phyloP scores from a whole-genome alignment of 2,113 vertebrate genomes.

The Noctilio leporinus region DNA sequence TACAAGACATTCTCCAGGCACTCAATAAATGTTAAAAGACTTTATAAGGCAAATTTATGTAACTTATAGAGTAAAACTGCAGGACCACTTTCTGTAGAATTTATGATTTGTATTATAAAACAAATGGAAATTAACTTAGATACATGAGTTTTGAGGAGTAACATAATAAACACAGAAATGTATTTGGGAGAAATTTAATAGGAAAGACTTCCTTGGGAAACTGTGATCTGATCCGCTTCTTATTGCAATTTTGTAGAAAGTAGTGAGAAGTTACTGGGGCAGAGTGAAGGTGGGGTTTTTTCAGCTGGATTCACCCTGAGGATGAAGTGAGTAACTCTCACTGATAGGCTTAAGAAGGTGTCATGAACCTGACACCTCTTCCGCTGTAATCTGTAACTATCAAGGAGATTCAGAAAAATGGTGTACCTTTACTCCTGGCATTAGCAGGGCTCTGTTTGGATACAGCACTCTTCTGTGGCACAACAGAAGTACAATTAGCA shows the following conservation, averaged over 20 bases:
- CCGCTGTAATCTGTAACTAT: fast-evolving
- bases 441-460: background rate
- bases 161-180: background rate
- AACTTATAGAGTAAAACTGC: background rate
- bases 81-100: background rate
- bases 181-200: background rate
- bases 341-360: background rate
- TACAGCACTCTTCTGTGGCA: background rate
- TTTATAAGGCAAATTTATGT: background rate
- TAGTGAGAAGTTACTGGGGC: background rate
- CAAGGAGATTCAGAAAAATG: background rate
- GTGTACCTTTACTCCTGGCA: background rate
- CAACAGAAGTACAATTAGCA: background rate
- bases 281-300: too few species aligned
- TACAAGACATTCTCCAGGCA: background rate
- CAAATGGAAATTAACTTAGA: background rate
- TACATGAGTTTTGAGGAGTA: background rate
- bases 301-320: background rate
- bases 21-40: background rate
- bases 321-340: background rate
- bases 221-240: background rate
- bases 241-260: background rate
- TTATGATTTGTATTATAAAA: background rate
- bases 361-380: background rate
- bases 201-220: background rate